phyloP scores from a whole-genome alignment of 2,113 vertebrate species.

The Hippolais icterina region DNA sequence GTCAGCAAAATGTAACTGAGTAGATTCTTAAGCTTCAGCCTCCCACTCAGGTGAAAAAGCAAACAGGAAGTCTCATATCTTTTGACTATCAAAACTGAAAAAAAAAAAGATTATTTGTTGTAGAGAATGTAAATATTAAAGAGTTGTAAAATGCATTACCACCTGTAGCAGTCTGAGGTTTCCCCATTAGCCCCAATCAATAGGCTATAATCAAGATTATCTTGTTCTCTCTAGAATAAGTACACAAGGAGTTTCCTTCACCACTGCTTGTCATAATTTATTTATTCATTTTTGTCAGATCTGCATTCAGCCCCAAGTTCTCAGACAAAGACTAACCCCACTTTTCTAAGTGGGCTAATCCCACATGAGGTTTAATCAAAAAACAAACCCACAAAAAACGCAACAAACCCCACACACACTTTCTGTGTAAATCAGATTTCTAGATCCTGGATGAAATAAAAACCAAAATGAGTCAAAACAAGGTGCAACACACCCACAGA shows the following conservation, averaged over 20 bases:
- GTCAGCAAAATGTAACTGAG: neutral
- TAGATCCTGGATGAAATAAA: neutral
- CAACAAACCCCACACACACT: accelerated
- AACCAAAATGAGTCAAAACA: neutral
- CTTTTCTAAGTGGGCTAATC: neutral
- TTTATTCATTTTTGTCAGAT: neutral
- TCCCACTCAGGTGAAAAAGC: neutral
- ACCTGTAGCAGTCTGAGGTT: neutral
- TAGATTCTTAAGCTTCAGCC: neutral
- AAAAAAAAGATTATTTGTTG: neutral
- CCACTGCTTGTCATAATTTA: neutral
- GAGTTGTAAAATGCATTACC: neutral
- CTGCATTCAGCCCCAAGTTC: neutral
- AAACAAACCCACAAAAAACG: neutral
- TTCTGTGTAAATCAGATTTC: neutral
- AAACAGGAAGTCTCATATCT: neutral
- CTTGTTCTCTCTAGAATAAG: neutral
- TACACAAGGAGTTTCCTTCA: neutral
- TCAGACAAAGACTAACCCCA: neutral
- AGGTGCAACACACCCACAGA: neutral
- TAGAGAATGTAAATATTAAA: neutral
- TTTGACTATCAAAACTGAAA: neutral
- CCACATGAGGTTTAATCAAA: neutral
- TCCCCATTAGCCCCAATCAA: neutral
- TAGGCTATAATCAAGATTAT: neutral